Percentiles rank a stretch among this genome's conserved stretches.
Conservation (phyloP, 2,113 vertebrate genomes). For the Siniperca knerii region DNA sequence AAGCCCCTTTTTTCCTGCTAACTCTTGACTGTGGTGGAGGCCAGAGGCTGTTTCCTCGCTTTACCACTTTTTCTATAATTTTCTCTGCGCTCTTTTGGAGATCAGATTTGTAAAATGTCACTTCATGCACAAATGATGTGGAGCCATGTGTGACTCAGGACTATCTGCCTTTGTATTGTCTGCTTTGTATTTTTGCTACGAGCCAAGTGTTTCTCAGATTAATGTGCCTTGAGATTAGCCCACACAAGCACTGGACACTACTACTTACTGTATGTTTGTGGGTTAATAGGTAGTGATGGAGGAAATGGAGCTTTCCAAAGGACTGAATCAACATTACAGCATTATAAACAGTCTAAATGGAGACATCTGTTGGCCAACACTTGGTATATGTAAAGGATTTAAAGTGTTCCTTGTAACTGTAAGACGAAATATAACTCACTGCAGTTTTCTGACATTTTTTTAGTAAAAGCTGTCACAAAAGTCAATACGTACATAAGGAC, state of each 20-base stretch:
- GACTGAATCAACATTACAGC: not conserved
- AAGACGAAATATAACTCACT: not conserved
- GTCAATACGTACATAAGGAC: not conserved
- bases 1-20: not conserved
- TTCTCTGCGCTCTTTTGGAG: not conserved
- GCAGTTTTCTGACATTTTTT: not conserved
- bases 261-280: not conserved
- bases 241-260: constrained; percentile 8
- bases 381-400: not conserved
- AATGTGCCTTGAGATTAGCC: constrained; percentile 36
- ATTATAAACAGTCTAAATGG: not conserved
- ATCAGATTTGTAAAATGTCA: constrained; percentile 42
- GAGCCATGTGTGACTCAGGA: constrained; percentile 26
- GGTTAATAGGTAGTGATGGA: not conserved
- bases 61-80: not conserved
- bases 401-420: no score
- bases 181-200: constrained; percentile 6
- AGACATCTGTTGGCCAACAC: not conserved
- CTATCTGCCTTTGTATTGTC: not conserved
- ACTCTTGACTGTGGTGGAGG: not conserved
- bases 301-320: constrained; percentile 1
- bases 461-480: not conserved
- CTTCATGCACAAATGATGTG: constrained; percentile 8
- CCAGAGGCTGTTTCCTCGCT: constrained; percentile 4
- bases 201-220: not conserved